Conservation (phyloP, 1,140 invertebrate genomes). For the Conopomorpha cramerella region DNA sequence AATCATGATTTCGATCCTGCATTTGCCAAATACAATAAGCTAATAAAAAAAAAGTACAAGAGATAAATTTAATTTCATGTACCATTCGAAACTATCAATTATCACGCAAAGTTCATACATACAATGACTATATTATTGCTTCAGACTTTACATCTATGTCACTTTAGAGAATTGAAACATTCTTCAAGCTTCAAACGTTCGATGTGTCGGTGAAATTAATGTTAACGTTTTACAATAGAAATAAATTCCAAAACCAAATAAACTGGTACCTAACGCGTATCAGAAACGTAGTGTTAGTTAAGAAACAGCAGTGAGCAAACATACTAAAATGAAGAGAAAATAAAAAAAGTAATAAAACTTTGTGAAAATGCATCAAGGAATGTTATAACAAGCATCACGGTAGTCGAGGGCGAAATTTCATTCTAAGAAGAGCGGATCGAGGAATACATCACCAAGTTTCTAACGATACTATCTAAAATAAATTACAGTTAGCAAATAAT, state of each 20-base stretch:
- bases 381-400: constrained; percentile 40
- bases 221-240: too few relatives aligned
- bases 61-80: constrained; percentile 11
- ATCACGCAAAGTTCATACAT: constrained; percentile 12
- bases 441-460: constrained; percentile 32
- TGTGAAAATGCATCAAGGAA: constrained; percentile 17
- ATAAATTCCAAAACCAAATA: too few relatives aligned
- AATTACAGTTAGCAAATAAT: constrained; percentile 53
- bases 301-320: too few relatives aligned
- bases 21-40: constrained; percentile 2
- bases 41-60: constrained; percentile 11
- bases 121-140: constrained; percentile 22
- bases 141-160: constrained; percentile 8
- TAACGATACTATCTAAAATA: constrained; percentile 50
- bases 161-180: neutral
- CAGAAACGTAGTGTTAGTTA: too few relatives aligned
- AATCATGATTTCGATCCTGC: too few relatives aligned
- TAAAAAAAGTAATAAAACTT: neutral
- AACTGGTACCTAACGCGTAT: too few relatives aligned
- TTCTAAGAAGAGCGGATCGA: constrained; percentile 12
- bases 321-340: neutral
- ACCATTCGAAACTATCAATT: constrained; percentile 8
- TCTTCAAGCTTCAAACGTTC: too few relatives aligned
- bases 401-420: constrained; percentile 23
- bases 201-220: too few relatives aligned